Percentiles rank a stretch among this genome's conserved stretches.
Evolutionary conservation across 92 coral and sea anemone species (phyloP).

Genomic region (Palythoa heliodiscus): DNA sequence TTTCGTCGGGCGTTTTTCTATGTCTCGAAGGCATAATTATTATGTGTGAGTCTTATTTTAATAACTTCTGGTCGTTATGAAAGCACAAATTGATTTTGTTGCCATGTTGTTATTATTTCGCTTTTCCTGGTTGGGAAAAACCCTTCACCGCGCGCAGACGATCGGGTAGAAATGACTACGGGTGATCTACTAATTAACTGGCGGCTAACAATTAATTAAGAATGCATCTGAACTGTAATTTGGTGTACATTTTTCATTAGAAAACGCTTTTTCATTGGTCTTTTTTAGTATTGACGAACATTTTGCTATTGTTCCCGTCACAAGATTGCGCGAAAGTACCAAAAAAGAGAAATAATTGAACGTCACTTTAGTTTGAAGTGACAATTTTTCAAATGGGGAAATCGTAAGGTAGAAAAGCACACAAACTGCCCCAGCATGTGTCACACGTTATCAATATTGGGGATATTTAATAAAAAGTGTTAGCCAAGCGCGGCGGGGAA

Average conservation of each 20-base stretch:
- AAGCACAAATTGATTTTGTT: background rate
- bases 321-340: background rate
- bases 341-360: background rate
- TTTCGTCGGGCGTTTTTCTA: background rate
- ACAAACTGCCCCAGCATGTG: constrained; percentile 36
- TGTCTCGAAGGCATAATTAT: background rate
- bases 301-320: constrained; percentile 15
- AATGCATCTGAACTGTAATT: constrained; percentile 68
- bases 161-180: constrained; percentile 48
- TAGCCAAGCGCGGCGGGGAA: constrained; percentile 36
- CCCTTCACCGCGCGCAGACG: background rate
- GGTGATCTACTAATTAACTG: constrained; percentile 63
- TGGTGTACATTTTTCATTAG: constrained; percentile 64
- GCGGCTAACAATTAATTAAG: constrained; percentile 66
- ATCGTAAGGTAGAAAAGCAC: background rate
- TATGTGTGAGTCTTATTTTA: background rate
- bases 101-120: constrained; percentile 7
- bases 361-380: background rate
- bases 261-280: constrained; percentile 37
- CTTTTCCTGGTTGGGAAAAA: constrained; percentile 32
- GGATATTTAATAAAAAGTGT: constrained; percentile 41
- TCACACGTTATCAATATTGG: constrained; percentile 26
- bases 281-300: constrained; percentile 5
- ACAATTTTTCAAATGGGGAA: background rate
- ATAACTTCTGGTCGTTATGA: background rate